Percentiles rank a stretch among this genome's conserved stretches.
phyloP scores from a whole-genome alignment of 1,140 invertebrate genomes.

The Neocloeon triangulifer region DNA sequence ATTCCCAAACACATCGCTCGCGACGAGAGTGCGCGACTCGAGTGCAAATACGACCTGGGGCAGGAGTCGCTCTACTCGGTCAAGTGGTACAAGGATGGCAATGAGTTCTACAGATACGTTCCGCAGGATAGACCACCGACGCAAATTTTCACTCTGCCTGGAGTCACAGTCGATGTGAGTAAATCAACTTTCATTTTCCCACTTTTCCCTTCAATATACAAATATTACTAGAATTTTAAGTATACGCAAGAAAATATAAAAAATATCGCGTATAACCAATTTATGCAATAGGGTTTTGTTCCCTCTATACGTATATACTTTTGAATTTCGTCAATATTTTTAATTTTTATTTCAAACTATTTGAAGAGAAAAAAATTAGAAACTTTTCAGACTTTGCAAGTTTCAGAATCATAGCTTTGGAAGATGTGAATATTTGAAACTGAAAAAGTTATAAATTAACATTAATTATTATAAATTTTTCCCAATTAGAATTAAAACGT shows the following conservation, averaged over 20 bases:
- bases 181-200: constrained; percentile 9
- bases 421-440: no score
- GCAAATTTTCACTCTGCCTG: constrained; percentile 47
- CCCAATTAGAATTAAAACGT: no score
- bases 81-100: constrained; percentile 73
- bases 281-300: neutral
- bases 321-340: no score
- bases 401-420: no score
- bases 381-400: no score
- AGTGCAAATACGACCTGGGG: constrained; percentile 57
- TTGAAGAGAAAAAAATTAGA: no score
- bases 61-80: constrained; percentile 59
- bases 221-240: no score
- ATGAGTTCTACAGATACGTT: constrained; percentile 67
- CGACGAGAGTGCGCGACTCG: constrained; percentile 40
- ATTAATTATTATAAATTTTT: no score
- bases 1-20: constrained; percentile 42
- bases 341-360: no score
- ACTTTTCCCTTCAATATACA: neutral
- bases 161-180: constrained; percentile 65
- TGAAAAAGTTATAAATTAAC: no score
- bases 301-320: constrained; percentile 1
- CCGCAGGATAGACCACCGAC: constrained; percentile 43
- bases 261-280: no score
- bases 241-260: no score